These are phyloP conservation scores for Cataglyphis livida DNA, from an alignment of 2,888 invertebrate species.

Conservation along the genomic window DNA sequence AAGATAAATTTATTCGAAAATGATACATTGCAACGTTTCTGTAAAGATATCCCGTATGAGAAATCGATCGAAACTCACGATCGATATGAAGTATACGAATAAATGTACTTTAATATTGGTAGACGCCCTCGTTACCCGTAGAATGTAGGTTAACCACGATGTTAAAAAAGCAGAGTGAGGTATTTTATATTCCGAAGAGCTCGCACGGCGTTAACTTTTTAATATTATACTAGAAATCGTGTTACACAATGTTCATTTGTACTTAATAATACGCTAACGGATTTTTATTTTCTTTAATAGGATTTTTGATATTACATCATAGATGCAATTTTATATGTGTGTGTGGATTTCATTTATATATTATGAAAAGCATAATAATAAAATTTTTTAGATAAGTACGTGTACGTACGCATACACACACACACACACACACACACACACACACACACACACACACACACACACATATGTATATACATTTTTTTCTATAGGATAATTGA, in stretches of 20 bases:
- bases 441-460: no score
- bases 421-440: no score
- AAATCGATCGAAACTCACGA: slow-evolving; percentile 47
- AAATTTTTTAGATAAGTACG: neutral
- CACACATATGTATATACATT: neutral
- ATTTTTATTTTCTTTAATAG: neutral
- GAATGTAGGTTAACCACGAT: slow-evolving; percentile 53
- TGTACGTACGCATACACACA: neutral
- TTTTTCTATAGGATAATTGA: neutral
- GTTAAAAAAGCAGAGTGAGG: slow-evolving; percentile 39
- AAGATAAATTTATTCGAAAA: slow-evolving; percentile 28
- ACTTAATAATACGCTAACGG: slow-evolving; percentile 27
- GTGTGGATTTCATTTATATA: neutral
- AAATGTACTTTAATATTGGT: slow-evolving; percentile 51
- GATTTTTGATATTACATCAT: neutral
- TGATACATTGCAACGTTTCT: slow-evolving; percentile 12
- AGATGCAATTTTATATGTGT: neutral
- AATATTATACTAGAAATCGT: slow-evolving; percentile 34
- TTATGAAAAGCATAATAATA: neutral
- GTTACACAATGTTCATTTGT: slow-evolving; percentile 6
- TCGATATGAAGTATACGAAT: slow-evolving; percentile 50
- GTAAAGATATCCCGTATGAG: slow-evolving; percentile 23
- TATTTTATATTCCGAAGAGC: slow-evolving; percentile 49
- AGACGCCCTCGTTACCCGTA: slow-evolving; percentile 49
- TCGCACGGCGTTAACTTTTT: slow-evolving; percentile 36